phyloP scores from a whole-genome alignment of 2,113 vertebrate species.

The Thamnaconus septentrionalis region DNA sequence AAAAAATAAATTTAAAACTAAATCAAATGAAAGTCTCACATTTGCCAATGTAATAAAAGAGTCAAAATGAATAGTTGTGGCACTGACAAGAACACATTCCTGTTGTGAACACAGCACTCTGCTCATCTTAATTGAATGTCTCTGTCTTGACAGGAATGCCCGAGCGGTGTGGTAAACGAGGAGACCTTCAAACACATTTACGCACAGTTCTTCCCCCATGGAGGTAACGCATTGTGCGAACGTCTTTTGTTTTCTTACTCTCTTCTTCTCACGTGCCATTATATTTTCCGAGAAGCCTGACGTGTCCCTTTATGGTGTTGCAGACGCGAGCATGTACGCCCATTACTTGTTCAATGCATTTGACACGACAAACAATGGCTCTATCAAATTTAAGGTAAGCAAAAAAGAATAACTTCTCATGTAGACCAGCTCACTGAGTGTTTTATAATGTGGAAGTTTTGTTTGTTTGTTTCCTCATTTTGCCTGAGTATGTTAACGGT shows the following conservation, averaged over 20 bases:
- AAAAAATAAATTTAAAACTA: too few species aligned
- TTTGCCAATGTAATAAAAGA: too few species aligned
- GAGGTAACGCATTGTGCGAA: constrained; percentile 84
- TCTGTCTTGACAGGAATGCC: constrained; percentile 85
- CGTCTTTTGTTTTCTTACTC: background rate
- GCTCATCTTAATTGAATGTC: background rate
- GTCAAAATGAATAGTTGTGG: too few species aligned
- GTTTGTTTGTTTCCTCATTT: too few species aligned
- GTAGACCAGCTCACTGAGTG: too few species aligned
- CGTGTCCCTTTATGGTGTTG: constrained; percentile 31
- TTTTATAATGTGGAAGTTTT: too few species aligned
- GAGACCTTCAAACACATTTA: constrained; percentile 99
- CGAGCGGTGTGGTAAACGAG: constrained; percentile 95
- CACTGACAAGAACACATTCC: too few species aligned
- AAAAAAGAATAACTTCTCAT: background rate
- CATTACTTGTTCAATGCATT: constrained; percentile 98
- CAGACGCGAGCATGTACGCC: constrained; percentile 96
- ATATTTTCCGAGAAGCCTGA: background rate
- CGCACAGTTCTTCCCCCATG: constrained; percentile 97
- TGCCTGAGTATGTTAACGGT: too few species aligned
- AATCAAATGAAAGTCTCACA: too few species aligned
- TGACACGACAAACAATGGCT: constrained; percentile 91
- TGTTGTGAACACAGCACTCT: too few species aligned
- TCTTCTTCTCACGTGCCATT: background rate
- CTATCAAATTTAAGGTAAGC: constrained; percentile 97